A percentile compares a stretch with the other conserved stretches of the same genome.
Evolutionary conservation across 2,888 invertebrate genomes (phyloP).

Genomic region (Caenorhabditis macrosperma): DNA sequence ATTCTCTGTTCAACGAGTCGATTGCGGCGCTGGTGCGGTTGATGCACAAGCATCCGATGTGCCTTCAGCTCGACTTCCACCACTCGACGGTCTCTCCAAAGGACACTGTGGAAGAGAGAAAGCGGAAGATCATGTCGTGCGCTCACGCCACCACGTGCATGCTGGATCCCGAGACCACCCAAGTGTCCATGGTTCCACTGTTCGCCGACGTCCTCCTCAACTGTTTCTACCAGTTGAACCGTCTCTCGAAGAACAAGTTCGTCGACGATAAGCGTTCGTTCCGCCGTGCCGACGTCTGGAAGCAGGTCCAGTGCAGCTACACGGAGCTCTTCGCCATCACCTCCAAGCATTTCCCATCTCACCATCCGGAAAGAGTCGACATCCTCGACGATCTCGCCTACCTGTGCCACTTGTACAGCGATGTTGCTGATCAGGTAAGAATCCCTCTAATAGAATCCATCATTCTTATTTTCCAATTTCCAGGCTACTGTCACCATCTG

Average conservation of each 20-base stretch:
- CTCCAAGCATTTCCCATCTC: constrained; percentile 70
- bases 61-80: constrained; percentile 51
- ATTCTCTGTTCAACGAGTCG: constrained; percentile 65
- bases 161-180: constrained; percentile 54
- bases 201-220: constrained; percentile 74
- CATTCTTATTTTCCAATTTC: constrained; percentile 1
- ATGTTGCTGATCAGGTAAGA: constrained; percentile 74
- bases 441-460: not conserved
- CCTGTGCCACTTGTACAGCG: constrained; percentile 74
- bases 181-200: constrained; percentile 63
- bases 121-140: constrained; percentile 61
- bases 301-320: constrained; percentile 67
- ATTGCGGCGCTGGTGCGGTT: constrained; percentile 52
- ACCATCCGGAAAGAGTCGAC: constrained; percentile 73
- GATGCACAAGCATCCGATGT: constrained; percentile 51
- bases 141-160: constrained; percentile 65
- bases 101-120: constrained; percentile 67
- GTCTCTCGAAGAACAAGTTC: constrained; percentile 65
- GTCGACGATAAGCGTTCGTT: constrained; percentile 51
- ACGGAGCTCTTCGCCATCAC: constrained; percentile 71
- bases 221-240: constrained; percentile 73
- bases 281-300: constrained; percentile 66
- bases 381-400: constrained; percentile 74
- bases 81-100: constrained; percentile 56
- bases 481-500: constrained; percentile 75